Conservation (phyloP, 2,888 invertebrate genomes). For the Serripes groenlandicus region DNA sequence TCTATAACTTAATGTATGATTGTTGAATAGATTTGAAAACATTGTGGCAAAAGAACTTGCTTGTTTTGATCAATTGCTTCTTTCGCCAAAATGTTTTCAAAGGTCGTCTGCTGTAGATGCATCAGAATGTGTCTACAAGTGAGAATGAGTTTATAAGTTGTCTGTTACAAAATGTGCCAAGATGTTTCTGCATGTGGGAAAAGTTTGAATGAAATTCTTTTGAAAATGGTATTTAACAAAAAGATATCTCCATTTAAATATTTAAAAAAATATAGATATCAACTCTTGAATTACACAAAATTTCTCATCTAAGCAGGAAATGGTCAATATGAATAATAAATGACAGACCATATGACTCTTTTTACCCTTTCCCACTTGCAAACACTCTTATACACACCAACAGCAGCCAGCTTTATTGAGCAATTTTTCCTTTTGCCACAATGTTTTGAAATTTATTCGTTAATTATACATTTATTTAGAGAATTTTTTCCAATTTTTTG, state of each 20-base stretch:
- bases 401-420: too few relatives aligned
- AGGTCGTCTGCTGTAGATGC: background rate
- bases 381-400: too few relatives aligned
- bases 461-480: too few relatives aligned
- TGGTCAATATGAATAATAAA: background rate
- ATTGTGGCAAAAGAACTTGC: background rate
- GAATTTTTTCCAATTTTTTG: too few relatives aligned
- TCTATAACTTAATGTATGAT: constrained; percentile 5
- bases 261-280: background rate
- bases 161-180: background rate
- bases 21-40: background rate
- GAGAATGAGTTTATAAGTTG: background rate
- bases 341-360: background rate
- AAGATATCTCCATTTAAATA: too few relatives aligned
- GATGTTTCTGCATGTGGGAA: too few relatives aligned
- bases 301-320: background rate
- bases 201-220: too few relatives aligned
- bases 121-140: background rate
- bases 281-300: background rate
- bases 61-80: background rate
- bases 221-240: too few relatives aligned
- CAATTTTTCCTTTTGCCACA: too few relatives aligned
- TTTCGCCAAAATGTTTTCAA: background rate
- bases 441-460: too few relatives aligned
- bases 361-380: too few relatives aligned